Conservation (phyloP, 2,888 invertebrate genomes). For the Sphaerophoria taeniata region DNA sequence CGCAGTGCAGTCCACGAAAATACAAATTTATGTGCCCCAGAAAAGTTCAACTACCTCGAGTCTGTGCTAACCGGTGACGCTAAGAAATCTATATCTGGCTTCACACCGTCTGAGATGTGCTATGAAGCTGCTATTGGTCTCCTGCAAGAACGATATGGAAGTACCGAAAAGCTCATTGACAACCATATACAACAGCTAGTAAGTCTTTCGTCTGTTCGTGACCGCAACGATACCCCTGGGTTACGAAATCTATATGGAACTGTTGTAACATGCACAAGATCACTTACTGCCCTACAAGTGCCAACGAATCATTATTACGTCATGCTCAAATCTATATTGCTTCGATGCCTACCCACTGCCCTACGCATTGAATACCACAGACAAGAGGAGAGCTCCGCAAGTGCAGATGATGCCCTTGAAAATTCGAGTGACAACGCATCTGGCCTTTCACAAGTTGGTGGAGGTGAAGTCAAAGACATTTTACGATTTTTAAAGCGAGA, state of each 20-base stretch:
- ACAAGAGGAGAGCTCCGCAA: constrained; percentile 9
- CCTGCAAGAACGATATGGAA: constrained; percentile 34
- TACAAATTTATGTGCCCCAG: constrained; percentile 7
- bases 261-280: constrained; percentile 16
- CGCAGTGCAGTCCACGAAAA: constrained; percentile 33
- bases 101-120: constrained; percentile 18
- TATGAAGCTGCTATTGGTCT: constrained; percentile 21
- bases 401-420: not conserved
- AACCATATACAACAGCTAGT: constrained; percentile 35
- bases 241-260: constrained; percentile 26
- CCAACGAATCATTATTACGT: constrained; percentile 26
- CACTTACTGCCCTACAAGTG: constrained; percentile 26
- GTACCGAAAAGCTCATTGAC: constrained; percentile 32
- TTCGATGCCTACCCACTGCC: constrained; percentile 30
- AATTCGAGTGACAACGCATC: constrained; percentile 8
- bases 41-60: constrained; percentile 41
- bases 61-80: constrained; percentile 33
- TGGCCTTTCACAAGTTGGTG: constrained; percentile 16
- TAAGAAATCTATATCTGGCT: constrained; percentile 24
- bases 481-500: constrained; percentile 38
- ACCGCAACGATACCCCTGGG: constrained; percentile 18
- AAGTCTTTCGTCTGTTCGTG: constrained; percentile 23
- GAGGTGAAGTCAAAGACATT: constrained; percentile 30
- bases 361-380: constrained; percentile 31
- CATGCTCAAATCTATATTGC: constrained; percentile 27